Conservation (phyloP, 2,797 vertebrate genomes). For the Smutsia gigantea region DNA sequence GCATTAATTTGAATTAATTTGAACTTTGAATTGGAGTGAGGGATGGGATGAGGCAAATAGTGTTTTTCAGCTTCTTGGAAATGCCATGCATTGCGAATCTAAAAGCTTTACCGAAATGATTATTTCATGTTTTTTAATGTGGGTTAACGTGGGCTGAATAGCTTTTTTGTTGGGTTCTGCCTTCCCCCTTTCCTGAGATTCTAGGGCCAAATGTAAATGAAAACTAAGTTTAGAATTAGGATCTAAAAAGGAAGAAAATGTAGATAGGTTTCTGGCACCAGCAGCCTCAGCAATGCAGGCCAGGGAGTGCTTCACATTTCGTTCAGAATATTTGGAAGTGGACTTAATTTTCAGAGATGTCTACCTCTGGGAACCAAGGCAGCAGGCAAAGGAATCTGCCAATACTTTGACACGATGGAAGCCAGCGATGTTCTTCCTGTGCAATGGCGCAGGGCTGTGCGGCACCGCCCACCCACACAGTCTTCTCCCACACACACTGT, state of each 20-base stretch:
- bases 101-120: constrained; percentile 62
- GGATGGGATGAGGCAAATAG: constrained; percentile 21
- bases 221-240: constrained; percentile 85
- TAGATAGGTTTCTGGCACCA: constrained; percentile 85
- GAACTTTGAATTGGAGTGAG: neutral
- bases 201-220: constrained; percentile 79
- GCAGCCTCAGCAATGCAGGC: constrained; percentile 72
- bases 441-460: constrained; percentile 69
- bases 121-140: constrained; percentile 69
- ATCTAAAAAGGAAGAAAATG: constrained; percentile 86
- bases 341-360: constrained; percentile 88
- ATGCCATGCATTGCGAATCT: constrained; percentile 51
- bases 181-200: constrained; percentile 62
- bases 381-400: constrained; percentile 81
- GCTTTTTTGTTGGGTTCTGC: constrained; percentile 60
- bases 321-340: constrained; percentile 86
- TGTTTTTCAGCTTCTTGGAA: constrained; percentile 53
- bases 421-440: constrained; percentile 77
- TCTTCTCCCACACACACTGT: constrained; percentile 58
- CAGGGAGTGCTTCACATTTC: constrained; percentile 85
- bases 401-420: constrained; percentile 65
- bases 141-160: constrained; percentile 75
- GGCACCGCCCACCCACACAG: constrained; percentile 77
- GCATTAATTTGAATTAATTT: neutral
- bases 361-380: constrained; percentile 87